Conservation (phyloP, 2,797 vertebrate species). For the Remorina albescens region DNA sequence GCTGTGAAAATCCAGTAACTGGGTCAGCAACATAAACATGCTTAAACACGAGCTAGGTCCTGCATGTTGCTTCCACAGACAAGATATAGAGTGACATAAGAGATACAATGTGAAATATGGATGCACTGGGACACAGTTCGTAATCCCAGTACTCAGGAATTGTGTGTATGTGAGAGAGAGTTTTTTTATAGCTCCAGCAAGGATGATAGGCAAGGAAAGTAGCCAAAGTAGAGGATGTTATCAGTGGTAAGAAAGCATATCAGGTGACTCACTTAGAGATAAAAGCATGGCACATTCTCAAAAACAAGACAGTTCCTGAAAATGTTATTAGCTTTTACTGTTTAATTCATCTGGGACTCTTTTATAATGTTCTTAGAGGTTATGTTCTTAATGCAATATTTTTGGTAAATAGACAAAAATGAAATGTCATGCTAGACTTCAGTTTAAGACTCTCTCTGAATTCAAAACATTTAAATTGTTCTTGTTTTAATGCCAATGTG, state of each 20-base stretch:
- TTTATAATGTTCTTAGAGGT: conserved; percentile 11
- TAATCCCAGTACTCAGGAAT: conserved; percentile 74
- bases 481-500: conserved; percentile 11
- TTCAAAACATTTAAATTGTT: conserved; percentile 10
- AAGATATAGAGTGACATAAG: conserved; percentile 81
- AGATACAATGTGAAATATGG: conserved; percentile 84
- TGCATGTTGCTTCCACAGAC: conserved; percentile 73
- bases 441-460: background rate
- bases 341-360: conserved; percentile 11
- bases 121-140: conserved; percentile 76
- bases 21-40: conserved; percentile 81
- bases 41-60: conserved; percentile 67
- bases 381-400: conserved; percentile 5
- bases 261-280: conserved; percentile 58
- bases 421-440: conserved; percentile 24
- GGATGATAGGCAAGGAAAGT: conserved; percentile 63
- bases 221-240: conserved; percentile 40
- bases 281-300: conserved; percentile 33
- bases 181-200: conserved; percentile 50
- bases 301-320: conserved; percentile 12
- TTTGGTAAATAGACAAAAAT: conserved; percentile 27
- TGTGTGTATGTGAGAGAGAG: conserved; percentile 35
- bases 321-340: conserved; percentile 30
- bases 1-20: conserved; percentile 67
- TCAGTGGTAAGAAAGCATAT: conserved; percentile 47